Evolutionary conservation across 1,140 invertebrate genomes (phyloP), one percentile per base, ranked within the genome.

Genomic region (Bombus pyrosoma): DNA sequence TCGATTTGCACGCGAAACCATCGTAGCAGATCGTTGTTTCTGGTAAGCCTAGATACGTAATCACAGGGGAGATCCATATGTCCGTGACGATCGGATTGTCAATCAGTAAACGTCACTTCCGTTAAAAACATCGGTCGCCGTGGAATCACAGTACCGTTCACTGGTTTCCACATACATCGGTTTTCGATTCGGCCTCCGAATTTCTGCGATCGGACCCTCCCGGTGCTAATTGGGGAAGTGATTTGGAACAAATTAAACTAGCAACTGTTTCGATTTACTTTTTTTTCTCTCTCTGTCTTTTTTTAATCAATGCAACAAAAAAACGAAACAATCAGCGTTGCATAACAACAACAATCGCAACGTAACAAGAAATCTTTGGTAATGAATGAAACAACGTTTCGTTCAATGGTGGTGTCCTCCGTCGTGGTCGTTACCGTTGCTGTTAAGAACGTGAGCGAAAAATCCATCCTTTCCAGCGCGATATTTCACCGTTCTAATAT

Each of bases 371-470:
- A 75, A 66, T 83, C 74, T 87, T 37, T 77, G 79, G 75, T 25
- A 73, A 80, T 8, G 6, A 6, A 32, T 8, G 6, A 0, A 15
- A 25, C 59, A 34, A 72, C 13, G 12, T 32, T 59, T 1, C 64
- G 62, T 75, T 28, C 83, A 75, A 73, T 79, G n/a, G 37, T 76
- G 80, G 28, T 86, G 66, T 39, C 37, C 77, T 18, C 47, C 78
- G 28, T 85, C 39, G 41, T 90, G 91, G 76, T 91, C 81, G 71
- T 94, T 94, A 88, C 96, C 95, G 92, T 96, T 96, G 93, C 96
- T 96, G 93, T 97, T 97, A 91, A 96, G 96, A 59, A 98, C 97
- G 90, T 96, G 95, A 81, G 97, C 97, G 93, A 93, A 92, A 83
- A 95, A 95, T 57, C 94, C 94, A 76, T 94, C 88, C 59, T 94